phyloP scores from a whole-genome alignment of 2,113 vertebrate species.

The Callorhinus ursinus region DNA sequence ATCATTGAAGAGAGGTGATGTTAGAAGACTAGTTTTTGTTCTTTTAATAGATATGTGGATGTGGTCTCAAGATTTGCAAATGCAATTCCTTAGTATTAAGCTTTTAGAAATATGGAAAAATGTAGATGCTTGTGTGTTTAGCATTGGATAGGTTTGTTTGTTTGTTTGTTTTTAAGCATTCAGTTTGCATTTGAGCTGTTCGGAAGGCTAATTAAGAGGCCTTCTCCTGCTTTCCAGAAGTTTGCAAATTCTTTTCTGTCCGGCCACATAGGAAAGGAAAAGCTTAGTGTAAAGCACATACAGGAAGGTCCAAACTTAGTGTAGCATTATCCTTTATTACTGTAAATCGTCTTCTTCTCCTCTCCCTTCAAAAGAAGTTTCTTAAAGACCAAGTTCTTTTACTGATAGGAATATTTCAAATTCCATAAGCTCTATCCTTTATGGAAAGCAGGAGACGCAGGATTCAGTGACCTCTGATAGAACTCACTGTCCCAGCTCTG shows the following conservation, averaged over 20 bases:
- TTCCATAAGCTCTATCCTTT: neutral
- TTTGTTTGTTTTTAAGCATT: neutral
- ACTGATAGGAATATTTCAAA: constrained; percentile 19
- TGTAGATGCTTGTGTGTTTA: constrained; percentile 18
- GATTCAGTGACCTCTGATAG: neutral
- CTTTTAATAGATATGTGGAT: constrained; percentile 3
- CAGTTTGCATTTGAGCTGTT: constrained; percentile 15
- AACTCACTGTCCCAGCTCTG: neutral
- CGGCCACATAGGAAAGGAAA: neutral
- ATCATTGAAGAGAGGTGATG: neutral
- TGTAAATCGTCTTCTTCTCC: neutral
- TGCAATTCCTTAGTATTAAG: neutral
- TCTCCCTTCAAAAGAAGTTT: constrained; percentile 8
- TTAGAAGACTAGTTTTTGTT: neutral
- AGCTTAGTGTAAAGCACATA: neutral
- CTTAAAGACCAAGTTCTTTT: neutral
- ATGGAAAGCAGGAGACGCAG: neutral
- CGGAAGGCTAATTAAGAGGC: constrained; percentile 31
- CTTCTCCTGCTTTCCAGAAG: neutral
- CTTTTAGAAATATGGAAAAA: neutral
- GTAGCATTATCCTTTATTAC: neutral
- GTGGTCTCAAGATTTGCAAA: constrained; percentile 30
- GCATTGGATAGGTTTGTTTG: neutral
- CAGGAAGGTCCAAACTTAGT: neutral
- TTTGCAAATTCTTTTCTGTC: constrained; percentile 7